phyloP scores from a whole-genome alignment of 1,140 invertebrate species.

The Papilio helenus region DNA sequence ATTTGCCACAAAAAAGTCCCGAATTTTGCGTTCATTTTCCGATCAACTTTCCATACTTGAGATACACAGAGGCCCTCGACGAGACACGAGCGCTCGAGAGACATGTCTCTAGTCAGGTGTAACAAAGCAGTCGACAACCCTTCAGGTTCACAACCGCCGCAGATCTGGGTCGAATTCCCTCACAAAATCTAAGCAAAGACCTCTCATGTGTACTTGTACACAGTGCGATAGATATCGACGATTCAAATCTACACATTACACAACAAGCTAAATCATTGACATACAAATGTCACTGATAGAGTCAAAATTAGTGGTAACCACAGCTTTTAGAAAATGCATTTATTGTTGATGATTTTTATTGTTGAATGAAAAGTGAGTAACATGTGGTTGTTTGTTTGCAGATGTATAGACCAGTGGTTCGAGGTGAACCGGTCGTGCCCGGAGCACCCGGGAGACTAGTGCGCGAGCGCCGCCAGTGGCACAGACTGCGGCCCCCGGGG shows the following conservation, averaged over 20 bases:
- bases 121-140: slow-evolving; percentile 17
- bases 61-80: not conserved
- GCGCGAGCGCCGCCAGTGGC: slow-evolving; percentile 50
- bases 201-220: not conserved
- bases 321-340: not conserved
- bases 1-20: not conserved
- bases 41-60: not conserved
- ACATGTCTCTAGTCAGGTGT: not conserved
- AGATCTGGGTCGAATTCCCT: slow-evolving; percentile 9
- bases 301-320: no score
- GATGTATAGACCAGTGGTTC: slow-evolving; percentile 98
- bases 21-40: not conserved
- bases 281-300: not conserved
- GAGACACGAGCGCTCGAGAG: not conserved
- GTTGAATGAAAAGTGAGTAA: not conserved
- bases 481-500: slow-evolving; percentile 67
- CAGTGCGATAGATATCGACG: not conserved
- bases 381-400: slow-evolving; percentile 79
- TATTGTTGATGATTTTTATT: not conserved
- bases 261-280: not conserved
- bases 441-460: slow-evolving; percentile 96
- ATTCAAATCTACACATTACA: not conserved
- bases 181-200: slow-evolving; percentile 10
- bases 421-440: slow-evolving; percentile 98
- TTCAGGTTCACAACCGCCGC: not conserved